phyloP scores from a whole-genome alignment of 2,888 invertebrate genomes.

The Pocota personata region DNA sequence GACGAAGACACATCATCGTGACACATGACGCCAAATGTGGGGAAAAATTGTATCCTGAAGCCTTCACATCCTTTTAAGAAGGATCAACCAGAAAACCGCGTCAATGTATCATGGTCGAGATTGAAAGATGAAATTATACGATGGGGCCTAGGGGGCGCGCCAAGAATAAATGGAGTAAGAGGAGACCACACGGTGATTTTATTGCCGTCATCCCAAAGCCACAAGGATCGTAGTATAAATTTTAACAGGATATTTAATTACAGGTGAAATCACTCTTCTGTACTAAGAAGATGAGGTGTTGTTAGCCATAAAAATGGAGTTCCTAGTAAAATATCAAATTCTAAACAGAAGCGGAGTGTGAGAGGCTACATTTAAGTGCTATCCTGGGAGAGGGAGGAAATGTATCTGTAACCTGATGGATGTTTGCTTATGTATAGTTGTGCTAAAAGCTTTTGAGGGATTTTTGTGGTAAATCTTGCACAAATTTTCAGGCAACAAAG shows the following conservation, averaged over 20 bases:
- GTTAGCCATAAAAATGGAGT: conserved; percentile 62
- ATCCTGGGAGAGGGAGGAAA: conserved; percentile 2
- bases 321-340: conserved; percentile 65
- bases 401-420: conserved; percentile 54
- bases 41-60: conserved; percentile 1
- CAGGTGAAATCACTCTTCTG: conserved; percentile 67
- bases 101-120: conserved; percentile 63
- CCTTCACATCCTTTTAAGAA: conserved; percentile 2
- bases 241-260: conserved; percentile 74
- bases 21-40: conserved; percentile 58
- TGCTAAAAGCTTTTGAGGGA: conserved; percentile 68
- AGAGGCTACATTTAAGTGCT: conserved; percentile 13
- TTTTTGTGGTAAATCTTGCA: conserved; percentile 58
- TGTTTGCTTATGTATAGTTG: conserved; percentile 29
- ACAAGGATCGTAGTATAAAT: conserved; percentile 63
- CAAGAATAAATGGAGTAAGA: conserved; percentile 28
- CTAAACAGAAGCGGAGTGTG: neutral
- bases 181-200: conserved; percentile 62
- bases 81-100: conserved; percentile 10
- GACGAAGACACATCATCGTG: conserved; percentile 32
- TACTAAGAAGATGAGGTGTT: conserved; percentile 54
- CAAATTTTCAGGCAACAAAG: conserved; percentile 16
- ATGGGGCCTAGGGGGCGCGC: neutral
- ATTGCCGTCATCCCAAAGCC: conserved; percentile 67
- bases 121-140: conserved; percentile 47